Base-by-base conservation (phyloP, 2,797 vertebrate species). In the Heliangelus exortis region DNA sequence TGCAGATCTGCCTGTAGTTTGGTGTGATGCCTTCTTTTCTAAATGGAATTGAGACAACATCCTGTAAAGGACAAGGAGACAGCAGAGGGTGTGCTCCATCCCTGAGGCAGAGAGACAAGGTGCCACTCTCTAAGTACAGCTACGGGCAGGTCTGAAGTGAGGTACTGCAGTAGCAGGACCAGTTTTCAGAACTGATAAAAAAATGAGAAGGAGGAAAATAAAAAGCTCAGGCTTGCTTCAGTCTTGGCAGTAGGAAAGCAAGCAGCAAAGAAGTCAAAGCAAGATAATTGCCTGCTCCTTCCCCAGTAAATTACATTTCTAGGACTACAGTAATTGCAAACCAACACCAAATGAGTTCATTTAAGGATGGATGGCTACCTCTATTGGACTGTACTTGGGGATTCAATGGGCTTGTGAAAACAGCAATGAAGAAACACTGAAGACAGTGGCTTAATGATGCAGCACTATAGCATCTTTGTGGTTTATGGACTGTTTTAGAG, bases 51-150 rank as follows among this genome's bases (percentile, higher is more conserved):
- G 51, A 92, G 76, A 84, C 94, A 95, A 96, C 91, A 95, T 90
- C 90, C 90, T 93, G 85, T 83, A 92, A 88, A 91, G 92, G 85
- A 94, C 21, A 66, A 81, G 28, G 23, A 89, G 82, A 71, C 41
- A 84, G 74, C 93, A 95, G 96, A 96, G 96, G 95, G 95, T 95
- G 59, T 84, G 76, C 69, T 86, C 7, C 86, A 77, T 92, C 90
- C 92, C 71, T 1, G 29, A 91, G 80, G 91, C 91, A 92, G 87
- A 93, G 87, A 85, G 54, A 87, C 92, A 82, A 96, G 93, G 92
- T 94, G 79, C 90, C 77, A 79, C 77, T 78, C 41, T 65, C 92
- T 80, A 77, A 87, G 89, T 80, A 71, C 84, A 87, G 75, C 58
- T 90, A 83, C 54, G 82, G 58, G 82, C 84, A 93, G 89, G 84